Conservation (phyloP, 2,113 vertebrate genomes). For the Hassar affinis region DNA sequence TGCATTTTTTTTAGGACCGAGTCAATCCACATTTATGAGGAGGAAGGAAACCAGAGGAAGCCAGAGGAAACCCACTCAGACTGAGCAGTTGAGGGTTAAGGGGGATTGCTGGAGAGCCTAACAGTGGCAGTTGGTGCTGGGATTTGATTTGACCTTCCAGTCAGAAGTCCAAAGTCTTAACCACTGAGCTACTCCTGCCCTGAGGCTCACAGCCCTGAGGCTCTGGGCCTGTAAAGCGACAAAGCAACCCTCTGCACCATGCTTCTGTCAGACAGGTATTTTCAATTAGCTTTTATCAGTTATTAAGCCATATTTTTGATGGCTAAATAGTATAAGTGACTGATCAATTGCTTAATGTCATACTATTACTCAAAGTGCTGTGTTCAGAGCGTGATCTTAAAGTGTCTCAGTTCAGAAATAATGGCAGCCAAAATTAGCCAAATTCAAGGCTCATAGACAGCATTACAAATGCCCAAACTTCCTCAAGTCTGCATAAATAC, state of each 20-base stretch:
- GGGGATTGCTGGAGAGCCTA: too few species aligned
- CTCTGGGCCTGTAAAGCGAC: neutral
- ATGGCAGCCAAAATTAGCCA: neutral
- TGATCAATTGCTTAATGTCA: too few species aligned
- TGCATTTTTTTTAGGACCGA: too few species aligned
- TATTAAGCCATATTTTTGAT: neutral
- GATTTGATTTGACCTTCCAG: too few species aligned
- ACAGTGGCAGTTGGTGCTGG: too few species aligned
- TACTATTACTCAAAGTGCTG: neutral
- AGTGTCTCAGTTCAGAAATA: neutral
- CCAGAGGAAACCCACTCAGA: neutral
- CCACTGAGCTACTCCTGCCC: too few species aligned
- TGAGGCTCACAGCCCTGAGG: too few species aligned
- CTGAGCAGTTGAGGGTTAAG: too few species aligned
- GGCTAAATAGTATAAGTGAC: neutral
- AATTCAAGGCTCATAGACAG: neutral
- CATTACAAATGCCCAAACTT: neutral
- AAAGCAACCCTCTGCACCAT: neutral
- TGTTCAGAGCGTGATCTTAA: neutral
- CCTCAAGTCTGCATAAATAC: neutral
- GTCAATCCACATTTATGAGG: neutral
- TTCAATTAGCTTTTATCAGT: neutral
- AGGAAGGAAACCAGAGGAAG: neutral
- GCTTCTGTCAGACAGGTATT: neutral
- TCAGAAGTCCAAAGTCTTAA: too few species aligned